A percentile compares a stretch with the other conserved stretches of the same genome.
Evolutionary conservation across 2,888 invertebrate species (phyloP).

Genomic region (Sesia bembeciformis): DNA sequence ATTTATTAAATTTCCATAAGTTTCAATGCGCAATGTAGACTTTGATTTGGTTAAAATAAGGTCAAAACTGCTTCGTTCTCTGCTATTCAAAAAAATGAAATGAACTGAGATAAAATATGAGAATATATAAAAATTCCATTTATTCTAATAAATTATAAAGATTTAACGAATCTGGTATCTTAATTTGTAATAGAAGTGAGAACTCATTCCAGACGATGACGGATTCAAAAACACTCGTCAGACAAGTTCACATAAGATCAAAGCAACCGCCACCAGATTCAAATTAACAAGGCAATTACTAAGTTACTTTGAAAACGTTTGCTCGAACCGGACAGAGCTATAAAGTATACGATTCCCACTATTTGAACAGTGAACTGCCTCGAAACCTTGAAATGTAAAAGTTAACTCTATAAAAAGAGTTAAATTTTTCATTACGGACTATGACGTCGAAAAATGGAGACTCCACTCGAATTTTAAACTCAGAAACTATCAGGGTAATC

Average conservation of each 20-base stretch:
- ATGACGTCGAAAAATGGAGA: not conserved
- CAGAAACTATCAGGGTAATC: not conserved
- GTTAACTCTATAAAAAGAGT: not conserved
- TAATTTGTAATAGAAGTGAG: slow-evolving; percentile 44
- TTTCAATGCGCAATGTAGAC: too few relatives aligned
- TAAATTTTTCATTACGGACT: not conserved
- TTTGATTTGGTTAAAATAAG: too few relatives aligned
- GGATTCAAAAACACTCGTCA: slow-evolving; percentile 50
- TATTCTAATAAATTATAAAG: slow-evolving; percentile 45
- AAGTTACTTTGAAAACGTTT: slow-evolving; percentile 47
- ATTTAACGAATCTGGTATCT: slow-evolving; percentile 49
- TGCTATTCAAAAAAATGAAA: too few relatives aligned
- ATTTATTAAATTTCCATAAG: too few relatives aligned
- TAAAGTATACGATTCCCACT: slow-evolving; percentile 34
- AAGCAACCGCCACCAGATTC: slow-evolving; percentile 51
- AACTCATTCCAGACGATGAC: slow-evolving; percentile 33
- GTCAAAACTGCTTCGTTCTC: too few relatives aligned
- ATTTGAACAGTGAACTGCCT: slow-evolving; percentile 9
- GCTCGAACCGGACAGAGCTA: slow-evolving; percentile 32
- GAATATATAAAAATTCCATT: not conserved
- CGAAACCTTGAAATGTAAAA: not conserved
- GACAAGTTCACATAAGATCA: slow-evolving; percentile 47
- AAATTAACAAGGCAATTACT: slow-evolving; percentile 68
- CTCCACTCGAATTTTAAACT: not conserved
- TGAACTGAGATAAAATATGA: too few relatives aligned